These are phyloP conservation scores for Chironomus tentans DNA, from an alignment of 2,888 invertebrate species.

Conservation along the genomic window DNA sequence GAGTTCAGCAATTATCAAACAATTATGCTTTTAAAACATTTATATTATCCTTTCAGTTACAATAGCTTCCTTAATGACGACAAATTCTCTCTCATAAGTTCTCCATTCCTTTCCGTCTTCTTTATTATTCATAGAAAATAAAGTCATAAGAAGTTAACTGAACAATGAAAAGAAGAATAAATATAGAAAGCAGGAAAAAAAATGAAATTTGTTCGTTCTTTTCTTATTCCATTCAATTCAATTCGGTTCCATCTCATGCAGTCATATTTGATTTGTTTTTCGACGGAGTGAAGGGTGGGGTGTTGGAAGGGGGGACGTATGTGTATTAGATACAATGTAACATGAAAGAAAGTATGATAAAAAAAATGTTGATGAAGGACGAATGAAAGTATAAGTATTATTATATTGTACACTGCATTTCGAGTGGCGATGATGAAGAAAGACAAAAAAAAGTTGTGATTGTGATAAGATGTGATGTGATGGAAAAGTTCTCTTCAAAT, in stretches of 20 bases:
- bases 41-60: neutral
- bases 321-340: too few species aligned
- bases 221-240: neutral
- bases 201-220: neutral
- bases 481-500: neutral
- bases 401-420: neutral
- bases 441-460: neutral
- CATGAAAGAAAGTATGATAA: too few species aligned
- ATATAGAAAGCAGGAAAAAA: too few species aligned
- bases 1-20: constrained; percentile 18
- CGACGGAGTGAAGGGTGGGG: neutral
- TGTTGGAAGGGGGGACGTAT: neutral
- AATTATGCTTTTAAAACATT: constrained; percentile 23
- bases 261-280: neutral
- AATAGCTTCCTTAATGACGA: neutral
- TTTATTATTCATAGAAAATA: neutral
- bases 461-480: neutral
- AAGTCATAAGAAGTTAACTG: neutral
- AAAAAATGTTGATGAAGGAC: neutral
- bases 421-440: neutral
- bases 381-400: neutral
- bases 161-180: neutral
- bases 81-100: neutral
- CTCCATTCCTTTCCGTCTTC: neutral
- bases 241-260: neutral